A percentile compares a stretch with the other conserved stretches of the same genome.
Evolutionary conservation across 2,797 vertebrate species (phyloP).

Genomic region (Zalophus californianus): DNA sequence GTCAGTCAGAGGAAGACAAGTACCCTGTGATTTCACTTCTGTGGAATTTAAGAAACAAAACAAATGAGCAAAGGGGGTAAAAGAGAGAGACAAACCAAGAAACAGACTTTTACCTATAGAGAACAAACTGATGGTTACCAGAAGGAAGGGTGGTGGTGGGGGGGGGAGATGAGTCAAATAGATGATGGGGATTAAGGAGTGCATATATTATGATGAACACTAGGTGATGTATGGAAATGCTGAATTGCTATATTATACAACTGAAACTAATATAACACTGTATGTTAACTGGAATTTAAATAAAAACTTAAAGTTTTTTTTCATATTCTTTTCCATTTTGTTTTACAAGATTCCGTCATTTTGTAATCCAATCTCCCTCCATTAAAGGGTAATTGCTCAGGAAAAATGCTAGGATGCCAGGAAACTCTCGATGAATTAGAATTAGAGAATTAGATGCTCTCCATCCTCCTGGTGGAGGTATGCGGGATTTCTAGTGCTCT

Average conservation of each 20-base stretch:
- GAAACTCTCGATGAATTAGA: neutral
- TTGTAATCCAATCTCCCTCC: neutral
- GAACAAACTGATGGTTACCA: neutral
- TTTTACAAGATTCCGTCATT: constrained; percentile 38
- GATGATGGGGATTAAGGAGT: neutral
- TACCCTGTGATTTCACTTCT: neutral
- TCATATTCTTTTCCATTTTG: constrained; percentile 31
- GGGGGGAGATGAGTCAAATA: neutral
- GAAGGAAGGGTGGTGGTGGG: neutral
- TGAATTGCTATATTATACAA: neutral
- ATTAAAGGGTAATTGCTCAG: neutral
- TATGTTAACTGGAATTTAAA: neutral
- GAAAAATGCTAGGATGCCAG: constrained; percentile 7
- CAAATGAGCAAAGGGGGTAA: neutral
- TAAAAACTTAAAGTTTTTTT: neutral
- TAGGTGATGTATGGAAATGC: neutral
- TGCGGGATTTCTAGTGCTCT: neutral
- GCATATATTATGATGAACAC: neutral
- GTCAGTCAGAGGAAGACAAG: neutral
- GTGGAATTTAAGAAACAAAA: neutral
- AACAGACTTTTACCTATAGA: neutral
- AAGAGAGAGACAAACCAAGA: neutral
- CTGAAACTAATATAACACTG: neutral
- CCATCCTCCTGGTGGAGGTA: neutral
- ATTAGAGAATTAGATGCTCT: neutral